Conservation (phyloP, 1,140 invertebrate genomes). For the Anadara kagoshimensis region DNA sequence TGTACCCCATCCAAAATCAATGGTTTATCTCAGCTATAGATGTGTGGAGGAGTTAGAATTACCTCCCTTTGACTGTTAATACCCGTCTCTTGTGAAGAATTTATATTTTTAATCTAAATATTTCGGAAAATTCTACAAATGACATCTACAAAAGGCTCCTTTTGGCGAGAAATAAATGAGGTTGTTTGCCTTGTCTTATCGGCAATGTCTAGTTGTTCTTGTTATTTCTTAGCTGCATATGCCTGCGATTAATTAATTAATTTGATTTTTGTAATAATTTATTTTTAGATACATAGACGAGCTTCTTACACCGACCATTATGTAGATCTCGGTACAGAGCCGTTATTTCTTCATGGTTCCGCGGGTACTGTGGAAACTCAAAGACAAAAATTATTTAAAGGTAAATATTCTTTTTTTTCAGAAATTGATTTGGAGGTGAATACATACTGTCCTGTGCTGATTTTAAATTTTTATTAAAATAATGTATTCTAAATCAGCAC, state of each 20-base stretch:
- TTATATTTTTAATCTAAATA: neutral
- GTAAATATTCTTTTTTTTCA: slow-evolving; percentile 15
- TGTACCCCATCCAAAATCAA: neutral
- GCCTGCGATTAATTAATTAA: neutral
- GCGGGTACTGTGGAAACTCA: slow-evolving; percentile 36
- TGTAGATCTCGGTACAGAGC: slow-evolving; percentile 37
- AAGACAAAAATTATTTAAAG: slow-evolving; percentile 46
- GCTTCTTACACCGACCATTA: slow-evolving; percentile 40
- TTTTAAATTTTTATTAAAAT: too few species aligned
- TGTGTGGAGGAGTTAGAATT: neutral
- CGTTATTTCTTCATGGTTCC: slow-evolving; percentile 45
- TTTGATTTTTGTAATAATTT: neutral
- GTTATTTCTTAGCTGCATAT: neutral
- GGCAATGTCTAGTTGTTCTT: neutral
- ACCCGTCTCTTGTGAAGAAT: neutral
- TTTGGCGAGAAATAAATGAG: too few species aligned
- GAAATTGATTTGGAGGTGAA: neutral
- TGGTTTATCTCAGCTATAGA: neutral
- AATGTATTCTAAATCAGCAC: neutral
- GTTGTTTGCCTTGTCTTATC: neutral
- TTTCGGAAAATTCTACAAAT: too few species aligned
- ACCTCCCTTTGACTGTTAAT: neutral
- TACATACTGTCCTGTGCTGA: too few species aligned
- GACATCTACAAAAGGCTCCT: too few species aligned
- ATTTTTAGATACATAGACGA: slow-evolving; percentile 39